phyloP scores from a whole-genome alignment of 2,797 vertebrate species.

The Salarias fasciatus region DNA sequence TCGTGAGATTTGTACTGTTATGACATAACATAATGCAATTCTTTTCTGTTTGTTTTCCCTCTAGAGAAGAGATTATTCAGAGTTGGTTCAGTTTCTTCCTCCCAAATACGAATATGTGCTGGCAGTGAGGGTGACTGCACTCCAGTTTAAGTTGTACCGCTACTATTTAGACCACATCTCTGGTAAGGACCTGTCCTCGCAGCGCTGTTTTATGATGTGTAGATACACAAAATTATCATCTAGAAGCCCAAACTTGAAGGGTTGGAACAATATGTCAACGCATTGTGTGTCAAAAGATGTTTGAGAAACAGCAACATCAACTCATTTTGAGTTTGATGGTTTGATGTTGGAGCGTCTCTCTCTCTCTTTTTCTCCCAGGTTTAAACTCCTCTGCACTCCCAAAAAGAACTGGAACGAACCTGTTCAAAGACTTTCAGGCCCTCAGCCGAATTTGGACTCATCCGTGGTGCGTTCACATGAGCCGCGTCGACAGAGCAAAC shows the following conservation, averaged over 20 bases:
- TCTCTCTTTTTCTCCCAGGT: no score
- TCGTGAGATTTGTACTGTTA: not conserved
- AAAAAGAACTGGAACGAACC: constrained; percentile 59
- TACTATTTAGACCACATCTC: constrained; percentile 91
- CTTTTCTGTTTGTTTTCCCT: constrained; percentile 6
- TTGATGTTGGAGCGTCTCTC: no score
- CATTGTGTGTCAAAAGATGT: no score
- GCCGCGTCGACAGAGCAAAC: constrained; percentile 85
- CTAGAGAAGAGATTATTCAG: constrained; percentile 96
- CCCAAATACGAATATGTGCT: constrained; percentile 96
- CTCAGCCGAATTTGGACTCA: constrained; percentile 95
- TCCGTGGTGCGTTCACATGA: constrained; percentile 96
- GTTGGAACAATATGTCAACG: no score
- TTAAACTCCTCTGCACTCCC: not conserved
- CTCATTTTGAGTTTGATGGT: no score
- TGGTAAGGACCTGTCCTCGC: constrained; percentile 74
- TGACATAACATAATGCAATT: not conserved
- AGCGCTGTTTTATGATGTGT: not conserved
- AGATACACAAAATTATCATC: not conserved
- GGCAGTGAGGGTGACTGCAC: constrained; percentile 88
- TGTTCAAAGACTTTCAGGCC: constrained; percentile 97
- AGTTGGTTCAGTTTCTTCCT: constrained; percentile 92
- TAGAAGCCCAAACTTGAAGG: no score
- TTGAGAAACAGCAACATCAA: no score
- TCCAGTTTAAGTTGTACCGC: constrained; percentile 91